A percentile compares a stretch with the other conserved stretches of the same genome.
Conservation (phyloP, 2,113 vertebrate genomes). For the Genyomyrus donnyi region DNA sequence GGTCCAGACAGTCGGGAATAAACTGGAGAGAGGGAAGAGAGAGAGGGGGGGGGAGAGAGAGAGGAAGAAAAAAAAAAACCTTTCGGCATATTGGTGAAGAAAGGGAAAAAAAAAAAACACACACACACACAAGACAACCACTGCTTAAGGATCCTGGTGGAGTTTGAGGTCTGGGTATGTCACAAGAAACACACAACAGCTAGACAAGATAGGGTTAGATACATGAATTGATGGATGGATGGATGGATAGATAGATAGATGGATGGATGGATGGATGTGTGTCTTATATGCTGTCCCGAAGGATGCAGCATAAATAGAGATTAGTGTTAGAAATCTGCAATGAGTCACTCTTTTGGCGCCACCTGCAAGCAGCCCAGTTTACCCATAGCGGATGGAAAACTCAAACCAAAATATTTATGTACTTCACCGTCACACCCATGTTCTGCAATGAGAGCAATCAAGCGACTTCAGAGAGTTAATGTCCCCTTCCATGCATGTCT, state of each 20-base stretch:
- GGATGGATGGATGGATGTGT: background rate
- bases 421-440: background rate
- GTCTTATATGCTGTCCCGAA: background rate
- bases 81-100: background rate
- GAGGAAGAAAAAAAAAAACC: background rate
- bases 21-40: background rate
- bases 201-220: background rate
- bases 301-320: background rate
- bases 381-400: background rate
- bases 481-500: background rate
- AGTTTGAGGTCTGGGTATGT: background rate
- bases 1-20: background rate
- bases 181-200: background rate
- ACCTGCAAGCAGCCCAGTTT: background rate
- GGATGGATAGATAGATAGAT: background rate
- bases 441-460: background rate
- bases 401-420: background rate
- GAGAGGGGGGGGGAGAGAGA: too few relatives aligned
- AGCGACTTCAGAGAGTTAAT: background rate
- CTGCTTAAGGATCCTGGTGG: background rate
- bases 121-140: background rate
- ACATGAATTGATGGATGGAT: background rate
- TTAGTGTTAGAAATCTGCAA: background rate
- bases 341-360: background rate
- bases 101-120: background rate